Evolutionary conservation across 2,888 invertebrate genomes (phyloP).

Genomic region (Candidula unifasciata): DNA sequence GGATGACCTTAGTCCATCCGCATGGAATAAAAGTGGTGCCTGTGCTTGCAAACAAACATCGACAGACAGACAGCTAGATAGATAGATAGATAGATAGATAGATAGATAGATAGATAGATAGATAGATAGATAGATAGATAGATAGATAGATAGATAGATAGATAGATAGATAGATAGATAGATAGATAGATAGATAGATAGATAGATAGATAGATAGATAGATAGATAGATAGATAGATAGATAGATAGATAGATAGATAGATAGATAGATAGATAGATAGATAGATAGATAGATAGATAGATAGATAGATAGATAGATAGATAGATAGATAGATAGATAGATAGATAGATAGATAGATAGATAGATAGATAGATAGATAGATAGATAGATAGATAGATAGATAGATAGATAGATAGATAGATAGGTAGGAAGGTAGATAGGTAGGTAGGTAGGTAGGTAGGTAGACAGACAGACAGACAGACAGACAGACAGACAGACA

Average conservation of each 20-base stretch:
- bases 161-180: background rate
- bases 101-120: too few relatives aligned
- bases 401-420: background rate
- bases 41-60: too few relatives aligned
- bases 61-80: too few relatives aligned
- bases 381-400: background rate
- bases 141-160: background rate
- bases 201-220: background rate
- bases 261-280: conserved; percentile 21
- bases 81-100: too few relatives aligned
- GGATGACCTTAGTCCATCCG: too few relatives aligned
- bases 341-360: background rate
- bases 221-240: background rate
- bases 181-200: background rate
- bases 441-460: conserved; percentile 6
- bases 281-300: conserved; percentile 18
- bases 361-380: background rate
- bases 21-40: too few relatives aligned
- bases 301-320: background rate
- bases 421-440: background rate
- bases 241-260: conserved; percentile 11
- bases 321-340: background rate
- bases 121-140: background rate
- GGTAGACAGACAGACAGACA: conserved; percentile 2
- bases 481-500: background rate